A percentile compares a stretch with the other conserved stretches of the same genome.
Conservation (phyloP, 2,888 invertebrate genomes). For the Theretra japonica region DNA sequence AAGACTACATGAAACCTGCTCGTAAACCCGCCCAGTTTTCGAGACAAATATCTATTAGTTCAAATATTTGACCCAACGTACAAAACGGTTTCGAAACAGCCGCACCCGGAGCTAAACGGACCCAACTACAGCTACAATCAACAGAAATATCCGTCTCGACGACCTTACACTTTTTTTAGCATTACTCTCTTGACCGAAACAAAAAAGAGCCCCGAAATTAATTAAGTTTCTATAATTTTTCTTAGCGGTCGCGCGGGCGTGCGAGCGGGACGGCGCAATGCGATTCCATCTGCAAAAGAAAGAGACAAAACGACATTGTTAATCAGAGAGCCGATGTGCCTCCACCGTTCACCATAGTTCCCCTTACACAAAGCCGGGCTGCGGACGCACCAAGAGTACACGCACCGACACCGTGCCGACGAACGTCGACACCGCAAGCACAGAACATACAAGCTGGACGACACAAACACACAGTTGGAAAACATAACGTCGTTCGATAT, state of each 20-base stretch:
- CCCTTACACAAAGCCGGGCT: slow-evolving; percentile 66
- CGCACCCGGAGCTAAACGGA: slow-evolving; percentile 9
- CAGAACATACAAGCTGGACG: slow-evolving; percentile 43
- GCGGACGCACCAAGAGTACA: slow-evolving; percentile 49
- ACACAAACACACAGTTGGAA: slow-evolving; percentile 35
- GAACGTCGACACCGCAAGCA: slow-evolving; percentile 65
- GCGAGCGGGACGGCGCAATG: slow-evolving; percentile 58
- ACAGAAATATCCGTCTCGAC: slow-evolving; percentile 31
- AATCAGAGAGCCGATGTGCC: slow-evolving; percentile 58
- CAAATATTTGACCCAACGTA: slow-evolving; percentile 19
- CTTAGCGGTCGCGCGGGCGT: slow-evolving; percentile 34
- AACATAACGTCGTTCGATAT: neutral
- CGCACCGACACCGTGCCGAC: slow-evolving; percentile 56
- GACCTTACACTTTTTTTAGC: neutral
- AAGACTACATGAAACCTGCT: slow-evolving; percentile 13
- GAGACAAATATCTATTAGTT: slow-evolving; percentile 3
- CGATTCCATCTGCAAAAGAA: slow-evolving; percentile 75
- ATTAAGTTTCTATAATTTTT: slow-evolving; percentile 20
- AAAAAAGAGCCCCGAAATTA: slow-evolving; percentile 13
- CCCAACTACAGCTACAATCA: neutral
- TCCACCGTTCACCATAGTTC: slow-evolving; percentile 67
- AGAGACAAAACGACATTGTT: slow-evolving; percentile 76
- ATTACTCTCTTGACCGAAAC: slow-evolving; percentile 40
- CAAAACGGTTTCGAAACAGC: neutral
- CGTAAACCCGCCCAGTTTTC: slow-evolving; percentile 6